These are phyloP conservation scores for Drymodes brunneopygia DNA, from an alignment of 2,113 vertebrate species.

Conservation along the genomic window DNA sequence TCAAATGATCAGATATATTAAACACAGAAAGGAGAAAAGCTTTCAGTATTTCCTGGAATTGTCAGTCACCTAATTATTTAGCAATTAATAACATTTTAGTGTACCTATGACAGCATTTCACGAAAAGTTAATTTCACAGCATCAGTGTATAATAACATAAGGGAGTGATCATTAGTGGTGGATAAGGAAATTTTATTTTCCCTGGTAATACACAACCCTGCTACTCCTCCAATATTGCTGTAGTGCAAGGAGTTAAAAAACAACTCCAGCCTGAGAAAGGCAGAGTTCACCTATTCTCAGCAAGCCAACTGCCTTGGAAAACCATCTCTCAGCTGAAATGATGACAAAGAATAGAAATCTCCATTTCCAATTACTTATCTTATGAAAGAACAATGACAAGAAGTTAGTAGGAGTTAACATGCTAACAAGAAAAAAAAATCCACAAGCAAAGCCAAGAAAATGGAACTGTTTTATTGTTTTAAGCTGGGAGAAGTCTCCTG, in stretches of 20 bases:
- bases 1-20: not conserved
- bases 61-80: not conserved
- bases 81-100: not conserved
- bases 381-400: not conserved
- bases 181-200: not conserved
- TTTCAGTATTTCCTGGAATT: not conserved
- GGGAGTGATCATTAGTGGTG: not conserved
- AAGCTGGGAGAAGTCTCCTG: not conserved
- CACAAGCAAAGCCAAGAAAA: slow-evolving; percentile 14
- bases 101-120: not conserved
- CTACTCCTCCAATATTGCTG: not conserved
- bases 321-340: not conserved
- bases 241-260: not conserved
- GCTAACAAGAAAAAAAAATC: not conserved
- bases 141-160: not conserved
- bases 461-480: not conserved
- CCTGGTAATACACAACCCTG: not conserved
- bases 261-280: not conserved
- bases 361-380: slow-evolving; percentile 1
- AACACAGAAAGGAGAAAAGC: not conserved
- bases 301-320: slow-evolving; percentile 5
- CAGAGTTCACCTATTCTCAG: not conserved
- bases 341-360: not conserved
- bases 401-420: not conserved
- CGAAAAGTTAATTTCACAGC: not conserved